Evolutionary conservation across 1,140 invertebrate species (phyloP).

Genomic region (Cydia amplana): DNA sequence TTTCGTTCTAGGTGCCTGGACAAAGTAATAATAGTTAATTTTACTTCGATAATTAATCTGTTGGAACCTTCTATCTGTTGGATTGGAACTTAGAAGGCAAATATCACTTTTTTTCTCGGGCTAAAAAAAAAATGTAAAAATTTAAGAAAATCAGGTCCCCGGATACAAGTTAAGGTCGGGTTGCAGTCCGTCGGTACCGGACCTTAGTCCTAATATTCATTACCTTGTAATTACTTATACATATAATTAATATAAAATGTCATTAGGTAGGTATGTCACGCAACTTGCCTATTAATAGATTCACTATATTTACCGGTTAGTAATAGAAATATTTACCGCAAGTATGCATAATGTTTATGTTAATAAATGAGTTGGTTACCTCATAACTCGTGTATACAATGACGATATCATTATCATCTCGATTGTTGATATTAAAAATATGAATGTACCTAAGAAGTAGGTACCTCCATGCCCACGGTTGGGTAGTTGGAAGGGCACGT

Average conservation of each 20-base stretch:
- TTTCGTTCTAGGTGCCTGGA: slow-evolving; percentile 71
- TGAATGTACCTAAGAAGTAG: no score
- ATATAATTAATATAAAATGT: not conserved
- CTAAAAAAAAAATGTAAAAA: not conserved
- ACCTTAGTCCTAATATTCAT: not conserved
- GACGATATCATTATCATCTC: not conserved
- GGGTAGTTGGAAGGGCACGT: no score
- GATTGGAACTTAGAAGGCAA: no score
- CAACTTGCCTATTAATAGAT: slow-evolving; percentile 10
- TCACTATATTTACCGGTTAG: not conserved
- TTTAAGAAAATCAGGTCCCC: no score
- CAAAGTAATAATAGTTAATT: slow-evolving; percentile 22
- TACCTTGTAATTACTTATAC: not conserved
- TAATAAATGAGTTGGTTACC: not conserved
- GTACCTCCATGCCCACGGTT: no score
- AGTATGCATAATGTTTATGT: not conserved
- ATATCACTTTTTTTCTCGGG: not conserved
- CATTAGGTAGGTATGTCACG: not conserved
- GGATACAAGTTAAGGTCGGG: no score
- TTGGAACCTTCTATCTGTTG: no score
- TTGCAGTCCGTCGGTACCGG: no score
- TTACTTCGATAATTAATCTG: not conserved
- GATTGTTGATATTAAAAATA: not conserved
- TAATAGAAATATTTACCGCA: not conserved
- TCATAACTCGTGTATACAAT: not conserved